Percentiles rank a stretch among this genome's conserved stretches.
These are phyloP conservation scores for Xestoiulus laeticollis DNA, from an alignment of 2,888 invertebrate genomes.

Conservation along the genomic window DNA sequence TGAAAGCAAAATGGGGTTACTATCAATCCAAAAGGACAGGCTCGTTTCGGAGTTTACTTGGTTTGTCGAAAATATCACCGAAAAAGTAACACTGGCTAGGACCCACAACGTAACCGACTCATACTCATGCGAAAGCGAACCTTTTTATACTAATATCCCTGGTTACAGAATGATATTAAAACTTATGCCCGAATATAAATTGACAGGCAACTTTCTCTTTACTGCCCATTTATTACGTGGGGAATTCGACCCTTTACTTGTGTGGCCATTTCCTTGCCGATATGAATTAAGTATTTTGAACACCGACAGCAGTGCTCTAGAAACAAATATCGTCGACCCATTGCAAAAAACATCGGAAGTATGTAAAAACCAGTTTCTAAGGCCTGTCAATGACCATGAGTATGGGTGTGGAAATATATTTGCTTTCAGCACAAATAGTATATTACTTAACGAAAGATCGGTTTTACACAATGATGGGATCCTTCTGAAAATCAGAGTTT, in stretches of 20 bases:
- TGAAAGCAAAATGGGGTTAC: constrained; percentile 56
- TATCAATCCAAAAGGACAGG: no score
- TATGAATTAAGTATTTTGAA: constrained; percentile 57
- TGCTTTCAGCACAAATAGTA: no score
- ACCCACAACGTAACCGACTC: constrained; percentile 55
- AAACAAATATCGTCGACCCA: no score
- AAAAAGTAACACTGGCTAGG: constrained; percentile 56
- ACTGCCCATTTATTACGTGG: constrained; percentile 59
- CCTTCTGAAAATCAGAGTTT: no score
- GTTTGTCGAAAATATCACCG: constrained; percentile 58
- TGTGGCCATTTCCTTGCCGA: constrained; percentile 59
- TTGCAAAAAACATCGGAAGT: no score
- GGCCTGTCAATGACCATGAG: no score
- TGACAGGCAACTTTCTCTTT: constrained; percentile 57
- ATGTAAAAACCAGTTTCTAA: no score
- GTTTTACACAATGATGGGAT: no score
- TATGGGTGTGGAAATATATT: no score
- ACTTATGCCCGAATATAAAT: constrained; percentile 57
- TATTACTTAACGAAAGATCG: no score
- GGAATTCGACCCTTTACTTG: constrained; percentile 57
- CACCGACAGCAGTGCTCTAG: no score
- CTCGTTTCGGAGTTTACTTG: constrained; percentile 59
- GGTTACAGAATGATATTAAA: constrained; percentile 59
- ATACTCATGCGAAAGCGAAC: constrained; percentile 57
- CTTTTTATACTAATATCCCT: constrained; percentile 59